phyloP scores from a whole-genome alignment of 2,797 vertebrate genomes.

The Megaceryle alcyon region DNA sequence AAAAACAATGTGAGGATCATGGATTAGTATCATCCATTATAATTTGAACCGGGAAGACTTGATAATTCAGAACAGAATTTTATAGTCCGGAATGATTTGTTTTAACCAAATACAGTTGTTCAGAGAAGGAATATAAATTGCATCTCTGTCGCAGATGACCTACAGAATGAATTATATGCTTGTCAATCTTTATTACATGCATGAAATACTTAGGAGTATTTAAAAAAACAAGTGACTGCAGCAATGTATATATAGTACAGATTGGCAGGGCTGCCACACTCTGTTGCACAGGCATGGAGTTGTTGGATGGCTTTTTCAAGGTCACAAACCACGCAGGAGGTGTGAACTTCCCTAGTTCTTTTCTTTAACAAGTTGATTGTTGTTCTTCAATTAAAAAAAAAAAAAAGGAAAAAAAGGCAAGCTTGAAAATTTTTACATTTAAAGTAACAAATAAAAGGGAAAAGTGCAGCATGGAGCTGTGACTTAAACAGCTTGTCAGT shows the following conservation, averaged over 20 bases:
- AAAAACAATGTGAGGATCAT: background rate
- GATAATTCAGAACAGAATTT: background rate
- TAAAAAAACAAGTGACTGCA: background rate
- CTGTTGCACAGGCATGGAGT: background rate
- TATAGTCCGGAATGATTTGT: background rate
- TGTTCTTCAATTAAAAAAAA: background rate
- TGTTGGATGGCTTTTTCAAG: background rate
- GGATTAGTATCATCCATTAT: fast-evolving
- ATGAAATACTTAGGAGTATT: background rate
- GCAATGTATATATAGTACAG: background rate
- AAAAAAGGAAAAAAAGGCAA: too few species aligned
- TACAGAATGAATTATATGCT: background rate
- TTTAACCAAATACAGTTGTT: background rate
- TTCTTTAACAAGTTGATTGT: background rate
- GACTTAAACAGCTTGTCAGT: background rate
- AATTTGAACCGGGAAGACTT: background rate
- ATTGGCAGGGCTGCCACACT: background rate
- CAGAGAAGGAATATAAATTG: background rate
- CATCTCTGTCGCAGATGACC: background rate
- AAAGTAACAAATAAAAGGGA: background rate
- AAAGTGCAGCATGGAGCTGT: background rate
- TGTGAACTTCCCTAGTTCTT: background rate
- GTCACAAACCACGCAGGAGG: background rate
- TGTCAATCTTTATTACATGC: background rate
- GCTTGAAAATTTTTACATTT: background rate